These are phyloP conservation scores for Apis florea DNA, from an alignment of 1,140 invertebrate genomes.

Conservation along the genomic window DNA sequence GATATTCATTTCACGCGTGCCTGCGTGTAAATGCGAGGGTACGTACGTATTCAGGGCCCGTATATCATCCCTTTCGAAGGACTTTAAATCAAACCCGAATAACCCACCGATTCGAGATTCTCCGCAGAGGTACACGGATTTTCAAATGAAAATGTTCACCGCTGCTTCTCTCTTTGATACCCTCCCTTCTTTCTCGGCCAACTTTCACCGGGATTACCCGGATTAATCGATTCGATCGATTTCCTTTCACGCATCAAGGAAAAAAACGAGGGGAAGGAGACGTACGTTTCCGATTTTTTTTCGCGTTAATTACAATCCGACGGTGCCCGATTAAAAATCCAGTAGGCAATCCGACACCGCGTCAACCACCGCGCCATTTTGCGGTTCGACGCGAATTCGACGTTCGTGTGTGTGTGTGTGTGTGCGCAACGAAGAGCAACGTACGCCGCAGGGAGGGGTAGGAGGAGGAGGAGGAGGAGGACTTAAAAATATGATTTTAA, in stretches of 20 bases:
- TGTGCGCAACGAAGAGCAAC: no score
- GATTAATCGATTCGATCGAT: slow-evolving; percentile 10
- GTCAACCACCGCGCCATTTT: slow-evolving; percentile 56
- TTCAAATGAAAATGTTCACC: slow-evolving; percentile 37
- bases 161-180: slow-evolving; percentile 29
- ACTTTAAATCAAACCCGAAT: slow-evolving; percentile 53
- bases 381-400: slow-evolving; percentile 44
- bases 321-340: slow-evolving; percentile 74
- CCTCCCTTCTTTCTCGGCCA: not conserved
- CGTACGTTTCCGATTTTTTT: no score
- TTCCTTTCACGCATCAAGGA: no score
- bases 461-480: slow-evolving; percentile 50
- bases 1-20: slow-evolving; percentile 57
- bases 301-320: slow-evolving; percentile 67
- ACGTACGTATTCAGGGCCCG: slow-evolving; percentile 5
- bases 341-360: slow-evolving; percentile 39
- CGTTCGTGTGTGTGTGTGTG: no score
- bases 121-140: slow-evolving; percentile 38
- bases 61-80: slow-evolving; percentile 58
- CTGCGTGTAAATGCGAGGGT: slow-evolving; percentile 40
- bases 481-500: slow-evolving; percentile 80
- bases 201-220: not conserved
- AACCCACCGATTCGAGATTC: slow-evolving; percentile 17
- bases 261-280: no score
- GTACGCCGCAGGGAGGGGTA: slow-evolving; percentile 14